Evolutionary conservation across 1,140 invertebrate genomes (phyloP), one percentile per base, ranked within the genome.

Genomic region (Camponotus pennsylvanicus): DNA sequence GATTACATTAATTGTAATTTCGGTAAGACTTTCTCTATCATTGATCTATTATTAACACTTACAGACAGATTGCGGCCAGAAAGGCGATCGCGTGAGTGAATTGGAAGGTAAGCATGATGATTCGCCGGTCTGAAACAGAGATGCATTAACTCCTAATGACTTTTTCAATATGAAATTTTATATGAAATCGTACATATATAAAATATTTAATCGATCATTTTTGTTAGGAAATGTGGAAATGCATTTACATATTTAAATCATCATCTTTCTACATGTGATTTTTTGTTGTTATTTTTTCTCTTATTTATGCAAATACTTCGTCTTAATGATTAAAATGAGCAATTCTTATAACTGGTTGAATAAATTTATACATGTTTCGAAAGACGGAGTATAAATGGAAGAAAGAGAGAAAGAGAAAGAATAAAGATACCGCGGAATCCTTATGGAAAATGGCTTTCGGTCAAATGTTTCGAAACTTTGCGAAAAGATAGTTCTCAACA

Each of bases 61-160:
- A 94, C 92, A 91, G n/a, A 11, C 92, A 86, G 7, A 91, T 64
- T 32, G 86, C 13, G 15, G 79, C 67, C 40, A 93, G 73, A 7
- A 92, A 70, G n/a, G 87, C 71, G 73, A 89, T 79, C 61, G 79
- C 37, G 63, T 45, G 71, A 67, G 83, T 75, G 3, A 79, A 64
- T 64, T 91, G 92, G 15, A 78, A 34, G 85, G 84, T 73, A 73
- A 87, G 55, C 92, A 92, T 93, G 71, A 86, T 88, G 57, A 77
- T 84, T 83, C 7, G 69, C 69, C 57, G 57, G 40, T 87, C 92
- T 93, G 89, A 79, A 91, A 91, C 57, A 91, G 40, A 87, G 8
- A 70, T 21, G 3, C n/a, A 34, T 6, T 63, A 5, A 82, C 6
- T 32, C 15, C 8, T 27, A 4, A 7, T 13, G n/a, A 11, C 21